These are phyloP conservation scores for Trichacis sp. DNA, from an alignment of 2,888 invertebrate genomes.

Conservation along the genomic window DNA sequence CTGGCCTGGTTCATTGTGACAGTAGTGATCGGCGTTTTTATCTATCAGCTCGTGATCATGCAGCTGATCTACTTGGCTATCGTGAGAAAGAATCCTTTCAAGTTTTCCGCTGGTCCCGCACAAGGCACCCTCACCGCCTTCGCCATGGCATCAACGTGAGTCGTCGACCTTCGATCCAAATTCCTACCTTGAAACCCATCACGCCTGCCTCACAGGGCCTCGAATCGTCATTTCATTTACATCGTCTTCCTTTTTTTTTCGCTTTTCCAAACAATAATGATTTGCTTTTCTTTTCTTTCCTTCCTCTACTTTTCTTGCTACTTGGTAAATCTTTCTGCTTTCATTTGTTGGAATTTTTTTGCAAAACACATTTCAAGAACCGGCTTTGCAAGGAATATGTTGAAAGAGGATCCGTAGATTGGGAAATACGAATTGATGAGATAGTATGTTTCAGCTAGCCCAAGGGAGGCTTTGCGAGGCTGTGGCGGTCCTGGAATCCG, in stretches of 20 bases:
- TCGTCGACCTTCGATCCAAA: conserved; percentile 64
- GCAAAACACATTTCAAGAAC: neutral
- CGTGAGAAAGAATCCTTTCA: conserved; percentile 86
- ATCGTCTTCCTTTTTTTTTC: conserved; percentile 7
- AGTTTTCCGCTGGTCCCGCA: conserved; percentile 85
- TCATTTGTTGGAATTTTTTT: neutral
- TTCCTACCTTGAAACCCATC: conserved; percentile 57
- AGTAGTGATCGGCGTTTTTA: conserved; percentile 82
- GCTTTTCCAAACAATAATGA: no score
- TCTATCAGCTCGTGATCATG: conserved; percentile 87
- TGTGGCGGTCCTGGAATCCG: conserved; percentile 55
- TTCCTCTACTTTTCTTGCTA: conserved; percentile 1
- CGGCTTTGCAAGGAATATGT: neutral
- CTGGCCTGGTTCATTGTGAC: conserved; percentile 80
- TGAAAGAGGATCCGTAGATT: conserved; percentile 25
- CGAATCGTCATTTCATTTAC: conserved; percentile 46
- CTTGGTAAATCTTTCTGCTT: neutral
- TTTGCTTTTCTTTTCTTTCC: conserved; percentile 8
- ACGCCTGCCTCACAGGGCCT: conserved; percentile 65
- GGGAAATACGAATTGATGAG: conserved; percentile 48
- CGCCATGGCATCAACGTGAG: conserved; percentile 93
- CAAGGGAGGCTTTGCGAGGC: conserved; percentile 66
- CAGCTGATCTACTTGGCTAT: conserved; percentile 86
- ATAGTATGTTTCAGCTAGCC: conserved; percentile 64
- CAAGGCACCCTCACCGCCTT: conserved; percentile 89